Conservation (phyloP, 2,113 vertebrate species). For the Pavo muticus region DNA sequence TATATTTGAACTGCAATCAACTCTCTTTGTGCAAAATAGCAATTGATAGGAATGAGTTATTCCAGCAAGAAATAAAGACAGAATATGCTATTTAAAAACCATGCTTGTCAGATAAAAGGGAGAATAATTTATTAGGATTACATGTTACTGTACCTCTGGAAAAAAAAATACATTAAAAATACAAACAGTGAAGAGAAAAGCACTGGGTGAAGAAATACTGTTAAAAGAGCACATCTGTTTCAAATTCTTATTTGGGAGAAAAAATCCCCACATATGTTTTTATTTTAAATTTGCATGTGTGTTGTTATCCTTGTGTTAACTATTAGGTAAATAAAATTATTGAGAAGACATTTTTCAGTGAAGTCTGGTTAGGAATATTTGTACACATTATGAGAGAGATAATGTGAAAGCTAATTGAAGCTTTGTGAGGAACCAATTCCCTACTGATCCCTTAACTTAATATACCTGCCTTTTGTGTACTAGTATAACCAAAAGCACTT, state of each 20-base stretch:
- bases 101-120: constrained; percentile 49
- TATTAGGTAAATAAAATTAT: constrained; percentile 82
- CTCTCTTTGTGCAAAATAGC: neutral
- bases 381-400: constrained; percentile 72
- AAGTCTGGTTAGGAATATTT: constrained; percentile 78
- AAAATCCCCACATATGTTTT: constrained; percentile 79
- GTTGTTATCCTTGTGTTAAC: constrained; percentile 82
- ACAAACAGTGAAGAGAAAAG: constrained; percentile 76
- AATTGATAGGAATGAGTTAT: constrained; percentile 6
- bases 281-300: constrained; percentile 84
- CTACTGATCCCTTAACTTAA: constrained; percentile 33
- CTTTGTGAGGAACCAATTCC: constrained; percentile 68
- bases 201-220: constrained; percentile 79
- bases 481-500: constrained; percentile 22
- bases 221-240: constrained; percentile 84
- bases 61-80: constrained; percentile 39
- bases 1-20: neutral
- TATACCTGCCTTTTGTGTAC: constrained; percentile 29
- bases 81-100: constrained; percentile 38
- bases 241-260: constrained; percentile 74
- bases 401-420: constrained; percentile 80
- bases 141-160: constrained; percentile 18
- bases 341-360: constrained; percentile 81
- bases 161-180: constrained; percentile 65
- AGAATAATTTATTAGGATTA: constrained; percentile 48